Evolutionary conservation across 23 tunicate species (phyloP), one percentile per base, ranked within the genome.

Genomic region (Oikopleura albicans): DNA sequence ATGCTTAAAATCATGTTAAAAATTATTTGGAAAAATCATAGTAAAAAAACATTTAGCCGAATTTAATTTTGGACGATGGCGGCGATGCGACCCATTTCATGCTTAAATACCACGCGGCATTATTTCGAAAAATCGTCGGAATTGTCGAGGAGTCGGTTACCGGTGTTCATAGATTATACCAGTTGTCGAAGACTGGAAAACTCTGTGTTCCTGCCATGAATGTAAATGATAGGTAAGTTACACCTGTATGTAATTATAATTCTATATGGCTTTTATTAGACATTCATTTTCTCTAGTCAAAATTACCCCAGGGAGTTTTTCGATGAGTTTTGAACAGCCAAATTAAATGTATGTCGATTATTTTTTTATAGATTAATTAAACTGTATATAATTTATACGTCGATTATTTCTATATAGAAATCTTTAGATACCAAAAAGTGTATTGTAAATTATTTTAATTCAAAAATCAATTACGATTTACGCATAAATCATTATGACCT

Each of bases 121-220:
- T 91, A 33, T 95, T 95, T 86, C 85, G 88, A 27, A 86, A 88
- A 29, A 92, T 92, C 86, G 91, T 91, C 66, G 99, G 99, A 76
- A 91, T 95, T 40, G 99, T 95, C 4, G 99, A 95, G 75, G 99
- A 95, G 76, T 88, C 92, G 39, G 96, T 95, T 0, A 95, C 99
- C 8, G 99, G 99, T 27, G 99, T 95, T 27, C 99, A 95, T 88
- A 87, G 99, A 87, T 84, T 95, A 37, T 95, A 95, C 66, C 99
- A 95, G 86, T 90, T 95, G 1, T 88, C 97, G 34, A 95, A 95
- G 71, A 90, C 99, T 12, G 99, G 92, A 12, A 95, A 95, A 41
- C 87, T 95, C 12, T 84, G 96, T 76, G 91, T 95, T 0, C 99
- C 99, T 8, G 99, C 99, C 1, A 95, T 95, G 99, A 95, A 95